These are phyloP conservation scores for Actinia tenebrosa DNA, from an alignment of 64 coral and sea anemone species.

Conservation along the genomic window DNA sequence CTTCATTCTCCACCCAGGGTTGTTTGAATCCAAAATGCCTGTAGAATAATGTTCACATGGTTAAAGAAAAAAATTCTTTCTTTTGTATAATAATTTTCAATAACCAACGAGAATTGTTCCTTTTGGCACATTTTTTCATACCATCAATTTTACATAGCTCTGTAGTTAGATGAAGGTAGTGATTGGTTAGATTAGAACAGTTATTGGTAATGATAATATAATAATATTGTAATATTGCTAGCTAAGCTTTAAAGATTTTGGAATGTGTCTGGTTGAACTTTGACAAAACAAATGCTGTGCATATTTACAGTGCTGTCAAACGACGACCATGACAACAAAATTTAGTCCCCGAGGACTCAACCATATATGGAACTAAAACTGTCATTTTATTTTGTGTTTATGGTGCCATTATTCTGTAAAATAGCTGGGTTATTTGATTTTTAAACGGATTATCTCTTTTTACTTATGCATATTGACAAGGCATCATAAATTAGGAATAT, in stretches of 20 bases:
- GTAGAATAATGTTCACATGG: background rate
- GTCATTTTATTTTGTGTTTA: slow-evolving; percentile 7
- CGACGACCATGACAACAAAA: background rate
- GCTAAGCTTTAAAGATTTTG: background rate
- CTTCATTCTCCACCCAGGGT: background rate
- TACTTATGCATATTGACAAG: slow-evolving; percentile 5
- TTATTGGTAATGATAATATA: background rate
- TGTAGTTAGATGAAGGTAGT: background rate
- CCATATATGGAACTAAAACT: background rate
- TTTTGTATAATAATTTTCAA: slow-evolving; percentile 26
- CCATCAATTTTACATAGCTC: background rate
- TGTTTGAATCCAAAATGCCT: background rate
- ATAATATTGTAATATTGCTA: background rate
- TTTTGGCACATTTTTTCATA: background rate
- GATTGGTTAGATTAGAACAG: background rate
- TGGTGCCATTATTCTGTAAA: slow-evolving; percentile 10
- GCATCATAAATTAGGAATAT: background rate
- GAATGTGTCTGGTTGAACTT: background rate
- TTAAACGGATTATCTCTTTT: background rate
- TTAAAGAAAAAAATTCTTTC: slow-evolving; percentile 4
- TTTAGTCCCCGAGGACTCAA: background rate
- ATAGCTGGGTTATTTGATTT: slow-evolving; percentile 11
- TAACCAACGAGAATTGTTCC: background rate
- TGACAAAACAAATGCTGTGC: background rate
- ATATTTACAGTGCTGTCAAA: slow-evolving; percentile 6